Conservation (phyloP, 2,888 invertebrate species). For the Xestoiulus laeticollis region DNA sequence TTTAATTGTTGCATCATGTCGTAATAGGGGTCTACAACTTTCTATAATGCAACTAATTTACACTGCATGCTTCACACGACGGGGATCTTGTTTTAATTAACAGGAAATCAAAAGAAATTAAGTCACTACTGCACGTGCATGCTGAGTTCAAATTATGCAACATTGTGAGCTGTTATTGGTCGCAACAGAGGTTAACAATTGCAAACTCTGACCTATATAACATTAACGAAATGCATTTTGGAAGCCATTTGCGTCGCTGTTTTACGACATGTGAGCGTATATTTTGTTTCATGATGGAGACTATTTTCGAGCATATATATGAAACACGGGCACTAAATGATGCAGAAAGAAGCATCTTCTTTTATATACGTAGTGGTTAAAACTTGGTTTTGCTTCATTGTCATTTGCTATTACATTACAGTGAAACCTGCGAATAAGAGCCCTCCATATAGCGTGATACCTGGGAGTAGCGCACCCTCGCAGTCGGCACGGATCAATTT, state of each 20-base stretch:
- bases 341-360: neutral
- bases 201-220: constrained; percentile 21
- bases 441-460: too few species aligned
- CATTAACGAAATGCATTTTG: neutral
- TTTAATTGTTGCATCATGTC: neutral
- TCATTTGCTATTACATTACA: neutral
- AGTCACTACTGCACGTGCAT: neutral
- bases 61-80: neutral
- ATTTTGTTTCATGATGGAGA: neutral
- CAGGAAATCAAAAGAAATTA: constrained; percentile 1
- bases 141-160: neutral
- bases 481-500: too few species aligned
- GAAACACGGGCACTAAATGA: neutral
- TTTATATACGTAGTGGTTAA: neutral
- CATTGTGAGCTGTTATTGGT: neutral
- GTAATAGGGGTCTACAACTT: neutral
- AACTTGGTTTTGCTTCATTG: neutral
- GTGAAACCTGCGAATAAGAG: too few species aligned
- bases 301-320: neutral
- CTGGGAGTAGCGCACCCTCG: too few species aligned
- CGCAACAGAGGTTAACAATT: neutral
- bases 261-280: neutral
- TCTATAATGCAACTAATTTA: constrained; percentile 39
- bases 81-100: constrained; percentile 10
- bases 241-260: neutral